Base-by-base conservation (phyloP, 2,113 vertebrate species). In the Sinocyclocheilus anshuiensis region DNA sequence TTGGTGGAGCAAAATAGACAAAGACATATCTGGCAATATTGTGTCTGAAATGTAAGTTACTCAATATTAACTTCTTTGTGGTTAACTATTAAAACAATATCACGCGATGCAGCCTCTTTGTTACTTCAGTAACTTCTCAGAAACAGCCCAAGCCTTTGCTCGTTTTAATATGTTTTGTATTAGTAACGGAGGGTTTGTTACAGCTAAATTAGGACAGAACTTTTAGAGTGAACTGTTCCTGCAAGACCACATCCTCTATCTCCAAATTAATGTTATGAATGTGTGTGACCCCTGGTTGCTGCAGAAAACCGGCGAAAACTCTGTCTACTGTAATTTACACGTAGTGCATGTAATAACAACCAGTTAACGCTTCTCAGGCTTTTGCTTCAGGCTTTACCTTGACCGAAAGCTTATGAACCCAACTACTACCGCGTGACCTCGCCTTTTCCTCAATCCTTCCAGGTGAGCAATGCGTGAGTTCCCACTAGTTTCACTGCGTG, bases 401-500 rank as follows among this genome's bases (percentile, higher is more conserved):
- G 53, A 20, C 45, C 15, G 20, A 65, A 33, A 75, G 82, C 59
- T 65, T 65, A 77, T 48, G 48, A 84, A 87, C 78, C 77, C 50
- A 18, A 33, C 50, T 81, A 42, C 45, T 53, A 24, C n/a, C n/a
- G 45, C 33, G 1, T 11, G 29, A 9, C 59, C 67, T 22, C 61
- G 15, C 71, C 29, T 77, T 83, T 77, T 59, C 29, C 75, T 57
- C 74, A 24, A 10, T 24, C 45, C 45, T 18, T 74, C 15, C 67
- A 36, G 76, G 63, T 74, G 57, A 81, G 83, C 33, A 20, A 18
- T 3, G 22, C 33, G 1, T 5, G 1, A 13, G 72, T 67, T 45
- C 22, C 48, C 9, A 79, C 22, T 18, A n/a, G 75, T 81, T 79
- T 22, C 6, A 50, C 42, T 65, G 24, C 83, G 39, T 71, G 26